These are phyloP conservation scores for Myotis planiceps DNA, from an alignment of 2,797 vertebrate genomes.

Conservation along the genomic window DNA sequence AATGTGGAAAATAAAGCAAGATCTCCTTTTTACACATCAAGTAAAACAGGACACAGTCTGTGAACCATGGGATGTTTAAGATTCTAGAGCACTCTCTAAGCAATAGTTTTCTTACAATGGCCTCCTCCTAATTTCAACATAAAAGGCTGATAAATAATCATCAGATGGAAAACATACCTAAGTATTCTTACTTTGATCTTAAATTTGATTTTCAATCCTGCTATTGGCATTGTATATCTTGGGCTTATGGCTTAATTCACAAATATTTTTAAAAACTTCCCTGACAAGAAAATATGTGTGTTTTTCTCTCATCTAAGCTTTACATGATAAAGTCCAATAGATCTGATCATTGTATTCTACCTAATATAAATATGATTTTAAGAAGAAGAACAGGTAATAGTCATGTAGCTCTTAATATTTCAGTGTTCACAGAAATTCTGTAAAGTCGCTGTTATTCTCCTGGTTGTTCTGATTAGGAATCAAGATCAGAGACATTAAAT, in stretches of 20 bases:
- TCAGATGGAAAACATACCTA: neutral
- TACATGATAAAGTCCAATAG: neutral
- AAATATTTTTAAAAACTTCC: slow-evolving; percentile 15
- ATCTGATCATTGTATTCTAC: neutral
- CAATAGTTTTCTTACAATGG: neutral
- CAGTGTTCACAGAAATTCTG: neutral
- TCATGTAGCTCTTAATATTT: neutral
- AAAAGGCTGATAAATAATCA: slow-evolving; percentile 1
- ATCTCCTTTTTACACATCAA: slow-evolving; percentile 28
- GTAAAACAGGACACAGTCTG: neutral
- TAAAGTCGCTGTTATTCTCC: neutral
- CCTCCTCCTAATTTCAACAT: neutral
- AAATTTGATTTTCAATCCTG: neutral
- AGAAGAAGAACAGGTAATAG: neutral
- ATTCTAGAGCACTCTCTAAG: slow-evolving; percentile 2
- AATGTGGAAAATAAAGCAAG: slow-evolving; percentile 77
- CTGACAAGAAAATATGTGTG: neutral
- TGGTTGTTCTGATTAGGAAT: neutral
- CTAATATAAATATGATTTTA: neutral
- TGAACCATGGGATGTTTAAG: slow-evolving; percentile 32
- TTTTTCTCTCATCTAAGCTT: slow-evolving; percentile 30
- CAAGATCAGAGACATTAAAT: neutral
- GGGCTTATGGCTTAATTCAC: neutral
- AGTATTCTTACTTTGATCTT: neutral
- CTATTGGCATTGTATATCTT: neutral